Percentiles rank a stretch among this genome's conserved stretches.
These are phyloP conservation scores for Peromyscus leucopus DNA, from an alignment of 2,113 vertebrate species.

Conservation along the genomic window DNA sequence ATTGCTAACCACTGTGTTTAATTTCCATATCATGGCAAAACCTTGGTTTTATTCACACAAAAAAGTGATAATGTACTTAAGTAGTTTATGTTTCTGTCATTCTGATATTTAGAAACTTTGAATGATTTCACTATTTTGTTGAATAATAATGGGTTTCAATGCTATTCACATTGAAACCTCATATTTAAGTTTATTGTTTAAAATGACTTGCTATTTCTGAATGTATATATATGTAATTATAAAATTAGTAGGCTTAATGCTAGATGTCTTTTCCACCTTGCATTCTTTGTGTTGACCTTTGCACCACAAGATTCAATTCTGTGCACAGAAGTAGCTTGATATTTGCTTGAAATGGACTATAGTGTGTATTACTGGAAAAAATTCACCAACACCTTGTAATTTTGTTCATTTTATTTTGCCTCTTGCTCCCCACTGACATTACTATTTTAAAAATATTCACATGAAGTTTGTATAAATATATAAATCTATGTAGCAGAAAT, in stretches of 20 bases:
- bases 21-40: not conserved
- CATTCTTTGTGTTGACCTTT: not conserved
- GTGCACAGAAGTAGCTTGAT: not conserved
- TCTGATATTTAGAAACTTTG: slow-evolving; percentile 2
- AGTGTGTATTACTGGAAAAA: not conserved
- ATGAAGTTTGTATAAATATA: not conserved
- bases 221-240: not conserved
- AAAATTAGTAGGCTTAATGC: not conserved
- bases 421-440: not conserved
- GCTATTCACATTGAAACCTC: not conserved
- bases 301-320: not conserved
- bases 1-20: not conserved
- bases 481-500: not conserved
- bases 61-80: not conserved
- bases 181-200: slow-evolving; percentile 29
- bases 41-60: not conserved
- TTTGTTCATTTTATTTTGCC: not conserved
- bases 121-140: not conserved
- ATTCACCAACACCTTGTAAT: not conserved
- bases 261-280: not conserved
- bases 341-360: not conserved
- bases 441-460: not conserved
- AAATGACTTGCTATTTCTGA: not conserved
- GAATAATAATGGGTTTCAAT: not conserved
- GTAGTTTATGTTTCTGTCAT: not conserved